Base-by-base conservation (phyloP, 1,140 invertebrate genomes). In the Latrodectus geometricus region DNA sequence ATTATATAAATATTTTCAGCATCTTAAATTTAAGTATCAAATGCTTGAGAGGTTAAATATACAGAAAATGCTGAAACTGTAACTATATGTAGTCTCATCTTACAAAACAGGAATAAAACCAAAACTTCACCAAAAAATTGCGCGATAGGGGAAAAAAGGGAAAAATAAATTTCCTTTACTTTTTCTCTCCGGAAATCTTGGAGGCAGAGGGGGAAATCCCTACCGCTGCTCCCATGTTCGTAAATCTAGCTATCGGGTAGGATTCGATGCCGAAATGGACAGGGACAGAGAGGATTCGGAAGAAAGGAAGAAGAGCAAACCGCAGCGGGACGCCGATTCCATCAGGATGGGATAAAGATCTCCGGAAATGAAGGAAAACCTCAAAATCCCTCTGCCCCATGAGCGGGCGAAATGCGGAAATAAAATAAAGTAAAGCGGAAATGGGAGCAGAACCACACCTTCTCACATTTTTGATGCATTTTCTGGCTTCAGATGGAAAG, bases 351-450 rank as follows among this genome's bases (percentile, higher is more conserved):
- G 72, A 83, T 73, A 83, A 83, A 65, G 80, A 83, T 83, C 69
- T 83, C 80, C 80, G 80, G 80, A 83, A 83, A 83, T 83, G 80
- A 83, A 83, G 80, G 80, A 68, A 83, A 83, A 83, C 80, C 80
- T 83, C 80, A 83, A 83, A 83, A 83, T 83, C 80, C 80, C 66
- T 79, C 35, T 17, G 21, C 50, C 35, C 76, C 23, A 20, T 20
- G 52, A 48, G 15, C 15, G 15, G 48, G 20, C 20, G 76, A 61
- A 23, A 72, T 12, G 50, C 17, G 79, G 79, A 81, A 81, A 81
- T 81, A 83, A 83, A 74, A 81, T 81, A 74, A 82, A 66, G 23
- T 61, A 56, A 54, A 77, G 50, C 69, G 80, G 80, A 83, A 83
- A 83, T 83, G 48, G 80, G 56, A 83, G 70, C 70, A 48, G 61